Evolutionary conservation across 2,888 invertebrate species (phyloP), one percentile per base, ranked within the genome.

Genomic region (Caenorhabditis drosophilae): DNA sequence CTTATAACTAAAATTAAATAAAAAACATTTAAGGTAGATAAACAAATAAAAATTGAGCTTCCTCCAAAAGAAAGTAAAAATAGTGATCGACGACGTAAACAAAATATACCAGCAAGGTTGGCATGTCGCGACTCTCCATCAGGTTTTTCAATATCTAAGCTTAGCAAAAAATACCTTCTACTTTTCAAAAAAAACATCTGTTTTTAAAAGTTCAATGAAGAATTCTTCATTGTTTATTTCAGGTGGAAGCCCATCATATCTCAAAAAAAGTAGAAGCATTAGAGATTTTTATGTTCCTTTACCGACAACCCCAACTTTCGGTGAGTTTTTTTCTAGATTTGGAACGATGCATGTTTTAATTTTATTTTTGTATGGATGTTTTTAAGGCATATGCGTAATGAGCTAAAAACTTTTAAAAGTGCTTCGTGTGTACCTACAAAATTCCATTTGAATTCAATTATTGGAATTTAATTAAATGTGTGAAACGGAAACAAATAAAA

Each of bases 21-120:
- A 31, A 6, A 31, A 9, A 31, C 0, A 18, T 63, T 55, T 47
- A 40, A 83, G 83, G 66, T 83, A 26, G 85, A 85, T 60, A 67
- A 84, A 18, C 84, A 84, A 49, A 54, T 84, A 23, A 79, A 80
- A 25, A 83, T 85, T 9, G 77, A 81, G 50, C 70, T 85, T 0
- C 85, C 85, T 16, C 84, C 85, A 27, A 84, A 84, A 55, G 83
- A 84, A 47, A 69, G 70, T 53, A 83, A 83, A 56, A 70, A 62
- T 45, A 60, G 69, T 38, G 80, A 81, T 23, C 53, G 77, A 12
- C 25, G 70, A 41, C 23, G 70, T 42, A 68, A 68, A 16, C 67
- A 67, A 31, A 51, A 53, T 22, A 52, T 55, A 31, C 67, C 62
- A 9, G 54, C 56, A 0, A 46, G 70, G 26, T 67, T 66, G 49